These are phyloP conservation scores for Plutella xylostella DNA, from an alignment of 2,888 invertebrate genomes.

Conservation along the genomic window DNA sequence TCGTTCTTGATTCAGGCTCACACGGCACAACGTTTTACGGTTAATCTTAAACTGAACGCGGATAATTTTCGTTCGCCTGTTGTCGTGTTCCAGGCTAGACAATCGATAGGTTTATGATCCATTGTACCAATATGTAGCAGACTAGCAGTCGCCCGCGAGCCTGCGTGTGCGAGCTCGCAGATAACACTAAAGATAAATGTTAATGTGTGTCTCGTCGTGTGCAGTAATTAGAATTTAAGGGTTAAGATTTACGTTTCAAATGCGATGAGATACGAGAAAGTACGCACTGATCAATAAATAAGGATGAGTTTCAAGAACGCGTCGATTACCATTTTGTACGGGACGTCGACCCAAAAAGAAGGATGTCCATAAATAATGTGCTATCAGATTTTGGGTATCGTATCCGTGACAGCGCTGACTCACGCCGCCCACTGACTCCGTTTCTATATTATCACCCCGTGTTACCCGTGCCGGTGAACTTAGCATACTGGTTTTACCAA, in stretches of 20 bases:
- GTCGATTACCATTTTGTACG: neutral
- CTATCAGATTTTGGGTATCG: conserved; percentile 40
- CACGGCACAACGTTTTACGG: conserved; percentile 29
- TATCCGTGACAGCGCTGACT: conserved; percentile 28
- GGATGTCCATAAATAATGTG: conserved; percentile 8
- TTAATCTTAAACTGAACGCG: conserved; percentile 33
- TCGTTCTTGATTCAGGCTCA: conserved; percentile 42
- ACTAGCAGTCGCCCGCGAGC: neutral
- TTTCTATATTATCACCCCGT: neutral
- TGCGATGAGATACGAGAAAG: neutral
- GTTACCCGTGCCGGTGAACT: too few species aligned
- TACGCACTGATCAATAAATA: neutral
- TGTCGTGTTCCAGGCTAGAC: conserved; percentile 13
- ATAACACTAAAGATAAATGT: too few species aligned
- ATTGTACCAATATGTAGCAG: conserved; percentile 3
- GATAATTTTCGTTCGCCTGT: conserved; percentile 5
- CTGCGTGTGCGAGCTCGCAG: neutral
- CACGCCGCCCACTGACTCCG: conserved; percentile 29
- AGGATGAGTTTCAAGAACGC: neutral
- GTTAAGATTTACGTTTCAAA: too few species aligned
- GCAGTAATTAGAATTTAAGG: neutral
- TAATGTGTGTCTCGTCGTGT: too few species aligned
- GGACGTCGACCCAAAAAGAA: conserved; percentile 20
- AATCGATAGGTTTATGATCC: conserved; percentile 3
- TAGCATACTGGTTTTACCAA: neutral